A percentile compares a stretch with the other conserved stretches of the same genome.
Conservation (phyloP, 1,140 invertebrate genomes). For the Pararge aegeria region DNA sequence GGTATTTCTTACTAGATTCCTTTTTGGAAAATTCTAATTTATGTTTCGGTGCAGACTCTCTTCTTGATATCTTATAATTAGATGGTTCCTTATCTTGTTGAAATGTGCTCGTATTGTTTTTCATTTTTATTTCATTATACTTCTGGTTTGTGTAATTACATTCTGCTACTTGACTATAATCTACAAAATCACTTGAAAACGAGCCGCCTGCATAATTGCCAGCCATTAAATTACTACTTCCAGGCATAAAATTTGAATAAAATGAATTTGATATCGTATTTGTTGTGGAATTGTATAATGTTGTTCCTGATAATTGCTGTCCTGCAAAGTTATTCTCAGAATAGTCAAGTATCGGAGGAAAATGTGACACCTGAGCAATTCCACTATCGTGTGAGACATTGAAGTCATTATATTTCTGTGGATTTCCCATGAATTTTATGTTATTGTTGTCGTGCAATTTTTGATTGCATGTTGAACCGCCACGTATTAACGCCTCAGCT, state of each 20-base stretch:
- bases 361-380: constrained; percentile 72
- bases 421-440: constrained; percentile 50
- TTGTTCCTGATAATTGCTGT: constrained; percentile 68
- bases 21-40: constrained; percentile 74
- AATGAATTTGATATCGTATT: constrained; percentile 74
- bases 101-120: constrained; percentile 48
- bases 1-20: constrained; percentile 67
- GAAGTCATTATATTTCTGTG: constrained; percentile 66
- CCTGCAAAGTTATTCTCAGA: constrained; percentile 61
- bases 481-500: constrained; percentile 66
- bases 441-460: constrained; percentile 55
- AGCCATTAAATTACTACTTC: constrained; percentile 60
- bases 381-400: constrained; percentile 54
- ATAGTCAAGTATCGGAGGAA: constrained; percentile 69
- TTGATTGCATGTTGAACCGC: constrained; percentile 56
- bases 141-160: constrained; percentile 70
- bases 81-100: constrained; percentile 56
- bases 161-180: constrained; percentile 65
- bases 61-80: constrained; percentile 56
- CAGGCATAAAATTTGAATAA: constrained; percentile 71
- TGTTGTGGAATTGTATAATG: constrained; percentile 66
- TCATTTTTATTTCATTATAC: constrained; percentile 67
- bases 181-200: constrained; percentile 67
- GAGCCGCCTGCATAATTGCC: constrained; percentile 58
- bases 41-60: constrained; percentile 65